Base-by-base conservation (phyloP, 2,888 invertebrate species). In the Tridacna gigas region DNA sequence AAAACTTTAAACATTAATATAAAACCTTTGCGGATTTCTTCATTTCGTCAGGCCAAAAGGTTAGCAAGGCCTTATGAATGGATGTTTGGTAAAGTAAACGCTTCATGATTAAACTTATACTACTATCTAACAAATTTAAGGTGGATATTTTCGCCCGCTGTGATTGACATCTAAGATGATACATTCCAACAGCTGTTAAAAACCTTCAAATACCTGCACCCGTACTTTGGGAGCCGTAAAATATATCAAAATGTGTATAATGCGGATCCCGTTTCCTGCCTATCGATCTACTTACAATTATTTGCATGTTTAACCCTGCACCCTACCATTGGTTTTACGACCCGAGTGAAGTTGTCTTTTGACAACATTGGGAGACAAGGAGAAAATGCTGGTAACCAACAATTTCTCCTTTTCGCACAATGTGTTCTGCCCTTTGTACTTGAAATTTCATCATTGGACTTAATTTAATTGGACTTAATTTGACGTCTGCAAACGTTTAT, bases 261-360 rank as follows among this genome's bases (percentile, higher is more conserved):
- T 66, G 66, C 66, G 66, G 66, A 66, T 66, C 26, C 26, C 66
- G 18, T 66, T 66, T 66, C 66, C 66, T 22, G 66, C 66, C 11
- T 13, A 66, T 66, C 18, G 66, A 26, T 66, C 12, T 7, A 66
- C 25, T 18, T 28, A 66, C 66, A 66, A 12, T 26, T 12, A 26
- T 25, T 13, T 26, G 66, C 66, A 66, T 66, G 66, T 66, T 56
- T 20, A 20, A 56, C 56, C 56, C 56, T 56, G 2, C 9, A 56
- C 56, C 9, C 3, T 9, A 56, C 20, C 2, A 15, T 56, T 15
- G 15, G 3, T 56, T 20, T 3, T 15, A 56, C 3, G 20, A 15
- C 56, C 20, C 11, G 2, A 20, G 1, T 3, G 56, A 15, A 56
- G 20, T 5, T 20, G 56, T 56, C 11, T 56, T 56, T 56, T 56